These are phyloP conservation scores for Sphaerophoria rueppellii DNA, from an alignment of 2,888 invertebrate genomes.

Conservation along the genomic window DNA sequence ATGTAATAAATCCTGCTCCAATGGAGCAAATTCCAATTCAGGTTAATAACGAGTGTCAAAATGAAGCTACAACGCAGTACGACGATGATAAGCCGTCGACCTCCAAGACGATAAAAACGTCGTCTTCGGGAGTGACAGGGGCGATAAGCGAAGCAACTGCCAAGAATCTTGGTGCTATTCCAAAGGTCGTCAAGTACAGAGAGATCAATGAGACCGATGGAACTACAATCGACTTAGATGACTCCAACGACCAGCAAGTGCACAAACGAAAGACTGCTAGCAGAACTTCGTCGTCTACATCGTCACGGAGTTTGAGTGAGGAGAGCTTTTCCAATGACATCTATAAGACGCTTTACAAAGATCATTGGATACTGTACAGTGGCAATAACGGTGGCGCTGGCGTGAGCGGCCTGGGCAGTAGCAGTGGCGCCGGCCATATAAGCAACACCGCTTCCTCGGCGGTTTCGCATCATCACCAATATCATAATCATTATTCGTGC, in stretches of 20 bases:
- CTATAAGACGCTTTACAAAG: constrained; percentile 77
- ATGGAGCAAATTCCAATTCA: constrained; percentile 56
- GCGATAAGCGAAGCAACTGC: constrained; percentile 64
- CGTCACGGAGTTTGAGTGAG: constrained; percentile 84
- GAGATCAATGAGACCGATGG: constrained; percentile 78
- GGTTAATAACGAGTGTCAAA: constrained; percentile 27
- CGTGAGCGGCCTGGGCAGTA: constrained; percentile 76
- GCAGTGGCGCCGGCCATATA: constrained; percentile 75
- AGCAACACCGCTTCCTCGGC: constrained; percentile 18
- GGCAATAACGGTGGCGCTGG: constrained; percentile 24
- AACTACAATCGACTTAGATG: constrained; percentile 16
- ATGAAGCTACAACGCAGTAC: constrained; percentile 74
- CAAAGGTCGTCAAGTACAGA: constrained; percentile 82
- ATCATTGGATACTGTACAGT: constrained; percentile 81
- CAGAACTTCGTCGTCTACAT: constrained; percentile 84
- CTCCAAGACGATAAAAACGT: constrained; percentile 58
- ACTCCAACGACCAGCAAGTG: constrained; percentile 68
- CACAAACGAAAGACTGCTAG: constrained; percentile 83
- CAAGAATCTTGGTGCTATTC: constrained; percentile 82
- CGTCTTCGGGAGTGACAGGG: constrained; percentile 74
- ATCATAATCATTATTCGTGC: constrained; percentile 58
- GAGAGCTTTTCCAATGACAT: constrained; percentile 82
- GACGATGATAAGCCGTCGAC: constrained; percentile 81
- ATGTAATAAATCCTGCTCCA: constrained; percentile 76
- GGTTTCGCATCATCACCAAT: constrained; percentile 39